Base-by-base conservation (phyloP, 2,888 invertebrate genomes). In the Pachycephus smyrnensis region DNA sequence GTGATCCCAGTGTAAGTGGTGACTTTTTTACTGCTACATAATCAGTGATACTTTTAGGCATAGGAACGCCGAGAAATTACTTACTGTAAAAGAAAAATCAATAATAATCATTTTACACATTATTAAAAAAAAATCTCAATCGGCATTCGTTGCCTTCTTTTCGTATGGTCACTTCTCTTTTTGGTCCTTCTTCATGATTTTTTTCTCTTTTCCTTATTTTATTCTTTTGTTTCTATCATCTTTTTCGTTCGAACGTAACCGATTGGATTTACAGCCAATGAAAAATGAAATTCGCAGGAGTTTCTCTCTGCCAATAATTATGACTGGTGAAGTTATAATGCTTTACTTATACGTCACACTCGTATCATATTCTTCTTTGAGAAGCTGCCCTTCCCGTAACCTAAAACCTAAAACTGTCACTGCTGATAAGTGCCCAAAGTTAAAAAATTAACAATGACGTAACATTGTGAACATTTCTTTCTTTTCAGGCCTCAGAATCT, bases 1-100 rank as follows among this genome's bases (percentile, higher is more conserved):
- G 98, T 93, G 98, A 98, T 93, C 97, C 97, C 80, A 97, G 97
- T 87, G 97, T 96, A 91, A 94, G 94, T 94, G 75, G 77, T 82
- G 80, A 84, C 76, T 36, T 73, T 32, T 40, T 37, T 82, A 81
- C 36, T 77, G 55, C 68, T 55, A 73, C n/a, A 80, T 80, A 78
- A 75, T 71, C 78, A 78, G 78, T 78, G 78, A 78, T 78, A 78
- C 76, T 78, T 78, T 78, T 78, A 68, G 78, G 78, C 76, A 68
- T 73, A 73, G 71, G 73, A 75, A 68, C 55, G 55, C 55, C 55
- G 23, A 55, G 9, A 55, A 55, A 55, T 55, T 75, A 74, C 77
- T 31, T 77, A 76, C 76, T 80, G 80, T 78, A 80, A 73, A 73
- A 80, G 68, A 55, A 73, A 55, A 76, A 55, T 55, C 55, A 55